A percentile compares a stretch with the other conserved stretches of the same genome.
These are phyloP conservation scores for Trematomus bernacchii DNA, from an alignment of 2,797 vertebrate species.

Conservation along the genomic window DNA sequence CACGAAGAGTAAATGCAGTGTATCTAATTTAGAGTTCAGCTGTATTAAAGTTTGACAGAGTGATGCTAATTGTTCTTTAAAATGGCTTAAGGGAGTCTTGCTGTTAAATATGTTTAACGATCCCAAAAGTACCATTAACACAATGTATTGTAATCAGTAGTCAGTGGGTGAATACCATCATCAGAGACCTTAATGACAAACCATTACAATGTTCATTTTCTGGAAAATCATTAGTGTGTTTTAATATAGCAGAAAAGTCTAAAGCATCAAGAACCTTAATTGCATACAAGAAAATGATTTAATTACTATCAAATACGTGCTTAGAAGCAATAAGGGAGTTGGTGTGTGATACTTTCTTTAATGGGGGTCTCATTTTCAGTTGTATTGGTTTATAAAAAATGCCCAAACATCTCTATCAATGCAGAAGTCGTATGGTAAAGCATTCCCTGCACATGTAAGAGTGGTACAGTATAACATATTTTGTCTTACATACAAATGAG, in stretches of 20 bases:
- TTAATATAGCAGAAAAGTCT: slow-evolving; percentile 36
- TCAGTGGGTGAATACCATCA: slow-evolving; percentile 28
- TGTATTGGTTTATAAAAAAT: slow-evolving; percentile 33
- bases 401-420: slow-evolving; percentile 1
- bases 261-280: slow-evolving; percentile 14
- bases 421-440: slow-evolving; percentile 33
- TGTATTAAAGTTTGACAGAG: slow-evolving; percentile 37
- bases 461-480: slow-evolving; percentile 2
- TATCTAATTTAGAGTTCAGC: slow-evolving; percentile 17
- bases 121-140: slow-evolving; percentile 49
- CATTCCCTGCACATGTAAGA: slow-evolving; percentile 3
- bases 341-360: background rate
- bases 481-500: too few relatives aligned
- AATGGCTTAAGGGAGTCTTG: slow-evolving; percentile 40
- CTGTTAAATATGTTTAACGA: slow-evolving; percentile 47
- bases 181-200: slow-evolving; percentile 31
- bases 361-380: background rate
- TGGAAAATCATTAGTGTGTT: slow-evolving; percentile 36
- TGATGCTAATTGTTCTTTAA: slow-evolving; percentile 45
- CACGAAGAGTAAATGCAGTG: slow-evolving; percentile 22
- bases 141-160: slow-evolving; percentile 49
- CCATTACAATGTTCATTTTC: slow-evolving; percentile 30
- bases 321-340: slow-evolving; percentile 2
- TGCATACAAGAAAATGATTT: slow-evolving; percentile 21
- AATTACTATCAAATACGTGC: slow-evolving; percentile 25